Conservation (phyloP, 2,113 vertebrate genomes). For the Mastomys coucha region DNA sequence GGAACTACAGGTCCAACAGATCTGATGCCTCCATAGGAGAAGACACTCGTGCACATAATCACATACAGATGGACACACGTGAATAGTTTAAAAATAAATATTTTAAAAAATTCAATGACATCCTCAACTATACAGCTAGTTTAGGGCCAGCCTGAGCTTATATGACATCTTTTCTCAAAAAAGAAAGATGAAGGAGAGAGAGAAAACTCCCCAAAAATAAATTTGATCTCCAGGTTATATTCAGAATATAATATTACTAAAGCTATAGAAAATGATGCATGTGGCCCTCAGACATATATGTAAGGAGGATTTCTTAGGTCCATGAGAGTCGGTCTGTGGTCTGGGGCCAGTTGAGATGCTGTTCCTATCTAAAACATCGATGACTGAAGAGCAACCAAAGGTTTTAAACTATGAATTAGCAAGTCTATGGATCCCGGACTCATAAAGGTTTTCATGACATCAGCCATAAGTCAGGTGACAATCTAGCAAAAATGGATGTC, state of each 20-base stretch:
- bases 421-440: neutral
- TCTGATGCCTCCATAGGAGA: neutral
- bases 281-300: neutral
- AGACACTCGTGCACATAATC: neutral
- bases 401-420: neutral
- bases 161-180: no score
- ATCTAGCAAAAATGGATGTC: neutral
- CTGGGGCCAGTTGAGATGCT: neutral
- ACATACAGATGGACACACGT: neutral
- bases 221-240: neutral
- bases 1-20: neutral
- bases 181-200: neutral
- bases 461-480: neutral
- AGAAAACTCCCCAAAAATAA: neutral
- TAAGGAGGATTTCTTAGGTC: neutral
- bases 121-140: neutral
- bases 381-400: neutral
- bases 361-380: neutral
- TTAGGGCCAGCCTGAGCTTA: neutral
- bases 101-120: neutral
- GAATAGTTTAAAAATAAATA: neutral
- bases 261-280: neutral
- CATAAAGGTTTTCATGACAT: neutral
- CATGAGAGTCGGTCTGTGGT: neutral
- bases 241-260: neutral